phyloP scores from a whole-genome alignment of 2,113 vertebrate species.

The Galeopterus variegatus region DNA sequence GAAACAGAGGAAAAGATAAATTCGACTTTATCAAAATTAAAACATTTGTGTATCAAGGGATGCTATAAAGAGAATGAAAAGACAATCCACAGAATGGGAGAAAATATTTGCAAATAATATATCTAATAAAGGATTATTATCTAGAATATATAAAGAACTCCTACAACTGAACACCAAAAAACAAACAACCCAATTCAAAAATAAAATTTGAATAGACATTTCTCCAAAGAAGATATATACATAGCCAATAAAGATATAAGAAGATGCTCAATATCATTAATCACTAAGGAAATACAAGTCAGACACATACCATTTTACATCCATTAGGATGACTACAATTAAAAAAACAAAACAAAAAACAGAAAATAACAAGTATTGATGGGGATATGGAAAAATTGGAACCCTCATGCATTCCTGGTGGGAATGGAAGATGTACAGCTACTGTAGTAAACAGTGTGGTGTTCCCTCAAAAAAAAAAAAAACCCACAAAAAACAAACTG shows the following conservation, averaged over 20 bases:
- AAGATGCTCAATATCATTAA: background rate
- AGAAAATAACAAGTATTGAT: background rate
- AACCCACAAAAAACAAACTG: too few relatives aligned
- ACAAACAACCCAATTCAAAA: background rate
- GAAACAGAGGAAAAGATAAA: background rate
- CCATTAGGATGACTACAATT: background rate
- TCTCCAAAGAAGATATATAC: background rate
- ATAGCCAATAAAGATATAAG: background rate
- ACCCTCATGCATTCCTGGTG: background rate
- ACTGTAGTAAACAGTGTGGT: background rate
- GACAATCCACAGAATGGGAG: background rate
- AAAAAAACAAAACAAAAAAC: constrained; percentile 35
- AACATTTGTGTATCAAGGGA: constrained; percentile 34
- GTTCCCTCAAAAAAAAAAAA: background rate
- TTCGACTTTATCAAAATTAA: background rate
- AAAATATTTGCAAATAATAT: constrained; percentile 31
- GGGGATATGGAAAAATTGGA: background rate
- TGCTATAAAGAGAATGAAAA: background rate
- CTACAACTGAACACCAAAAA: background rate
- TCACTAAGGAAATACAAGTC: background rate
- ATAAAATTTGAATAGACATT: background rate
- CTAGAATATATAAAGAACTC: background rate
- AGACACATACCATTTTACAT: background rate
- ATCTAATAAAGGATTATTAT: background rate
- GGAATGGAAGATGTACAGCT: background rate